Evolutionary conservation across 2,113 vertebrate species (phyloP).

Genomic region (Pampusana beccarii): DNA sequence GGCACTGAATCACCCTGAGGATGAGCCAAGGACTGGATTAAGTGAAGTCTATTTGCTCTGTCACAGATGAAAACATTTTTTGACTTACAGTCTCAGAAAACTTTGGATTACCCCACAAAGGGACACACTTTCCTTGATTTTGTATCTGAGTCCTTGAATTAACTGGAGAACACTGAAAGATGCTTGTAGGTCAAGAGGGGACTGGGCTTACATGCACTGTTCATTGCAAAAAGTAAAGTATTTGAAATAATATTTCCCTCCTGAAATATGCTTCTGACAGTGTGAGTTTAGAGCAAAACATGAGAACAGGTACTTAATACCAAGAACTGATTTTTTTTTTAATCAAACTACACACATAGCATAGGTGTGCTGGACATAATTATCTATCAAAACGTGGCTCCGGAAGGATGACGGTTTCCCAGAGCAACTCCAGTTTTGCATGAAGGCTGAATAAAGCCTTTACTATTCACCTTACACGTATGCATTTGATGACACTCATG

Average conservation of each 20-base stretch:
- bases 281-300: background rate
- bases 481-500: background rate
- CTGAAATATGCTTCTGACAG: background rate
- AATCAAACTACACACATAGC: background rate
- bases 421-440: background rate
- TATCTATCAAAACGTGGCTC: background rate
- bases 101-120: background rate
- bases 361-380: background rate
- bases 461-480: background rate
- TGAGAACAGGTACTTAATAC: background rate
- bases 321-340: background rate
- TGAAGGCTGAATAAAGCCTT: background rate
- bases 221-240: background rate
- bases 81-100: background rate
- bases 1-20: slow-evolving; percentile 21
- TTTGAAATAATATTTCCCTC: background rate
- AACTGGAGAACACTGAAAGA: background rate
- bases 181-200: background rate
- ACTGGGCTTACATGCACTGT: background rate
- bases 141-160: background rate
- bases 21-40: background rate
- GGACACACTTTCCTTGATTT: background rate
- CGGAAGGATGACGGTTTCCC: background rate
- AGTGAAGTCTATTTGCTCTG: background rate
- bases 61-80: background rate